Evolutionary conservation across 2,888 invertebrate genomes (phyloP), one percentile per base, ranked within the genome.

Genomic region (Hypomecis punctinalis): DNA sequence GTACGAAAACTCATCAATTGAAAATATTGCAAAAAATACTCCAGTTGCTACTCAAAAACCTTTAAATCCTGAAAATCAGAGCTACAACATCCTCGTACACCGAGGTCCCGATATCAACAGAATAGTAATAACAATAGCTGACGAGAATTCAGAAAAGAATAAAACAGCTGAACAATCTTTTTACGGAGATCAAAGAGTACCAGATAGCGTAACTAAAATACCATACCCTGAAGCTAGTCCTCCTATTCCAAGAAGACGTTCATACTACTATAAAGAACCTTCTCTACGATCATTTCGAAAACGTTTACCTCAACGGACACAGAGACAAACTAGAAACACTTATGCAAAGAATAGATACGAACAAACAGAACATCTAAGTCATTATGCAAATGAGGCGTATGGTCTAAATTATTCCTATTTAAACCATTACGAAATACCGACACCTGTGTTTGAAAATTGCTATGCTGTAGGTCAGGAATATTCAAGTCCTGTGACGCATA

Each of bases 61-160:
- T n/a, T 6, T 6, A 42, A 40, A 33, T 40, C 3, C 52, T n/a
- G 40, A 40, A 0, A 52, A 33, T 6, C 6, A 40, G 2, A 23
- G 40, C 6, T 52, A 52, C 33, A 52, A 52, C 40, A 52, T 52
- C n/a, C 52, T 40, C 10, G 33, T 52, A 13, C 52, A 52, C 5
- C 9, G 33, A 52, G 52, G 52, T 8, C 49, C 46, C 10, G 42
- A 51, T 37, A 13, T 39, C 9, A 61, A 54, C 9, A 61, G 9
- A 53, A 53, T 11, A 37, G 13, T 52, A 6, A 52, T 52, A 9
- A 52, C 52, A 40, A 40, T 52, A 40, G 52, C 52, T n/a, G 40
- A 40, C 7, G 52, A 52, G 40, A 40, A 23, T 7, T 33, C 10
- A 13, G 8, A 23, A 33, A 23, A 10, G 3, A 49, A n/a, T 9